Conservation (phyloP, 1,140 invertebrate species). For the Bombus picipes region DNA sequence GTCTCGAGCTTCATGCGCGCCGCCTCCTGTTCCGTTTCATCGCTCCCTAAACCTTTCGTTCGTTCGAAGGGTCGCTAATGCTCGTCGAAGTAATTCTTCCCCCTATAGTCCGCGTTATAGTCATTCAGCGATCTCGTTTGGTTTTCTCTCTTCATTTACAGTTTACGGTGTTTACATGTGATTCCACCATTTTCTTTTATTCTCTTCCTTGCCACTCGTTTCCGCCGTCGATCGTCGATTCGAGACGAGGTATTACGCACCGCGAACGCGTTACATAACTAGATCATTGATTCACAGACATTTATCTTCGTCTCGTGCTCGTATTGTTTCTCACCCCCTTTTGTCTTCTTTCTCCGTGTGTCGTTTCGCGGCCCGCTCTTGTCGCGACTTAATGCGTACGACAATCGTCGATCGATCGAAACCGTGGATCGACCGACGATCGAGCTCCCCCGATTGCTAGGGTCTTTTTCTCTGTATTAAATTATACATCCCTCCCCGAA, state of each 20-base stretch:
- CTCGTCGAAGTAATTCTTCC: background rate
- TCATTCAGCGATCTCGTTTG: background rate
- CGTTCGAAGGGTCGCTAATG: background rate
- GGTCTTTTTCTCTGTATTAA: constrained; percentile 5
- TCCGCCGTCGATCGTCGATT: constrained; percentile 14
- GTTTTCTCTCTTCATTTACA: background rate
- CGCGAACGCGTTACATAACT: constrained; percentile 71
- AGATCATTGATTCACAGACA: constrained; percentile 70
- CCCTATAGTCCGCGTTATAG: background rate
- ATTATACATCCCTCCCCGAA: constrained; percentile 14
- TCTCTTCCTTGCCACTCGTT: background rate
- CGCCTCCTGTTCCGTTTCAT: background rate
- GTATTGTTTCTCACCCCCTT: background rate
- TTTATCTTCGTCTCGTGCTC: background rate
- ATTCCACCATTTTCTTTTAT: background rate
- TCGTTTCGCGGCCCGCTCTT: background rate
- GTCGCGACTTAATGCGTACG: constrained; percentile 50
- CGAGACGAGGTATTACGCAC: constrained; percentile 34
- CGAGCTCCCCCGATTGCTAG: constrained; percentile 35
- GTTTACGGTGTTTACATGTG: background rate
- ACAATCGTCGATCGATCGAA: constrained; percentile 56
- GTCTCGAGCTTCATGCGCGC: background rate
- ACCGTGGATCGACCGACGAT: constrained; percentile 53
- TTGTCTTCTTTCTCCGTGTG: too few species aligned
- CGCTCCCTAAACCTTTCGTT: background rate